Conservation (phyloP, 2,113 vertebrate species). For the Puntigrus tetrazona region DNA sequence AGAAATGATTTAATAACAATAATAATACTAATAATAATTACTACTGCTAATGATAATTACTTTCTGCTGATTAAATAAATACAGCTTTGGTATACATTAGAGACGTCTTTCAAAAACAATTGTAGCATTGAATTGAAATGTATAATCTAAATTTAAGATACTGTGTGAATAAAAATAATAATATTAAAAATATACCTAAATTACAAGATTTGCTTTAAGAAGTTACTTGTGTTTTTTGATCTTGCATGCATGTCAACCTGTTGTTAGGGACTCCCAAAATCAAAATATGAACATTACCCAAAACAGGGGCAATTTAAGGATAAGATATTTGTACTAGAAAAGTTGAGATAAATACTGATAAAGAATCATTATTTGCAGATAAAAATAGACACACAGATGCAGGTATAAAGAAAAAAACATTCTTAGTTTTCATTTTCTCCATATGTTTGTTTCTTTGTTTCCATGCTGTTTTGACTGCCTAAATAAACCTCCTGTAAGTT, state of each 20-base stretch:
- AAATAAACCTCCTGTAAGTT: constrained; percentile 20
- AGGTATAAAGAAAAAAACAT: constrained; percentile 8
- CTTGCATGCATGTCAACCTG: too few relatives aligned
- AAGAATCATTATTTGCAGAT: neutral
- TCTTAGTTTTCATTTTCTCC: neutral
- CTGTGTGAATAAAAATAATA: neutral
- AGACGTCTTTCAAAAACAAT: neutral
- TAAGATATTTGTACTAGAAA: neutral
- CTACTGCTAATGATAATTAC: too few relatives aligned
- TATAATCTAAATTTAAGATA: neutral
- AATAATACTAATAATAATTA: too few relatives aligned
- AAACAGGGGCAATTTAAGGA: neutral
- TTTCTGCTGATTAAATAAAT: neutral
- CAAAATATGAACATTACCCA: constrained; percentile 46
- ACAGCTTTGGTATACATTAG: neutral
- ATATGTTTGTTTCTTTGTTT: constrained; percentile 12
- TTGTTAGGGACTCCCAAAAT: too few relatives aligned
- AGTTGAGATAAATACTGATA: neutral
- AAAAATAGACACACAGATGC: neutral
- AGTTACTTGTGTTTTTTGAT: too few relatives aligned
- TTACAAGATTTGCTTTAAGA: neutral
- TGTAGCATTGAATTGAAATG: neutral
- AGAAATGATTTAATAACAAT: constrained; percentile 41
- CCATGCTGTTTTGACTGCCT: neutral
- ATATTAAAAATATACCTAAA: neutral